Conservation (phyloP, 2,113 vertebrate species). For the Bothrops jararaca region DNA sequence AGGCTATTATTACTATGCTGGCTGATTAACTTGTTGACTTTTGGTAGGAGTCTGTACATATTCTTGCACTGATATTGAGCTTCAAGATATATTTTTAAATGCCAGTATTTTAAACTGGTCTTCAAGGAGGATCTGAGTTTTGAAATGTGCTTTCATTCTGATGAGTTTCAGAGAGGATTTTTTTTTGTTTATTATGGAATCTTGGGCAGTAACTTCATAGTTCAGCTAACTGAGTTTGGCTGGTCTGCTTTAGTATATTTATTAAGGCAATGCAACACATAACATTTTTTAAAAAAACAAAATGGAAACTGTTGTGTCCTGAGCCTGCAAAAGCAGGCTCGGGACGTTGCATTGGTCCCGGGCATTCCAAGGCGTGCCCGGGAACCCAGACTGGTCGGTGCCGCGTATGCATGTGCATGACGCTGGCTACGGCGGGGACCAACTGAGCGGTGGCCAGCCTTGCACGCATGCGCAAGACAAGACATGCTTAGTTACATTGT, state of each 20-base stretch:
- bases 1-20: background rate
- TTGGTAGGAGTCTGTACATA: background rate
- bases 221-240: background rate
- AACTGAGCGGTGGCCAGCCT: no score
- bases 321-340: no score
- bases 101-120: background rate
- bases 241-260: background rate
- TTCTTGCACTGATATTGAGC: background rate
- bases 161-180: background rate
- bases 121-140: background rate
- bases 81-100: background rate
- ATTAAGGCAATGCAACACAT: background rate
- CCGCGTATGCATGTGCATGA: no score
- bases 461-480: no score
- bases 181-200: background rate
- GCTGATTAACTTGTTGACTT: background rate
- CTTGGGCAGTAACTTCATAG: background rate
- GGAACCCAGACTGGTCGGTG: no score
- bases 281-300: background rate
- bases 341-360: no score
- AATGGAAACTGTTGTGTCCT: background rate
- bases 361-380: no score
- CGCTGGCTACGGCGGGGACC: no score
- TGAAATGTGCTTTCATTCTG: background rate
- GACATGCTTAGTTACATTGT: no score